Evolutionary conservation across 2,113 vertebrate genomes (phyloP).

Genomic region (Mesembrinibis cayennensis): DNA sequence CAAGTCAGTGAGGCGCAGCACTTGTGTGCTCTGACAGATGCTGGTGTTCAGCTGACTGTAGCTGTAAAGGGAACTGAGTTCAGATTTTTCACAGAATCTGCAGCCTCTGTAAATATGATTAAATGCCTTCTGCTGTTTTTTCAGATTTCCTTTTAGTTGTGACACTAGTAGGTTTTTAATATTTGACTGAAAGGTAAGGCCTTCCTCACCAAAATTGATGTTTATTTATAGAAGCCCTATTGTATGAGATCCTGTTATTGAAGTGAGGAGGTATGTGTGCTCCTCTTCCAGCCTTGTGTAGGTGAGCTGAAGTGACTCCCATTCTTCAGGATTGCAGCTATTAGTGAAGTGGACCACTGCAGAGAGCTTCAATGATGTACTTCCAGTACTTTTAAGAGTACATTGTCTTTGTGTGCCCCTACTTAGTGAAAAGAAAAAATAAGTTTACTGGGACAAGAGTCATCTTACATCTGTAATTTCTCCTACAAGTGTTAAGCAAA

Average conservation of each 20-base stretch:
- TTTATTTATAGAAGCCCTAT: neutral
- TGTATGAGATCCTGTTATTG: neutral
- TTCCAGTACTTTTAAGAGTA: fast-evolving
- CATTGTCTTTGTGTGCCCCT: fast-evolving
- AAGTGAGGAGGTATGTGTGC: neutral
- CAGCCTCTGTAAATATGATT: neutral
- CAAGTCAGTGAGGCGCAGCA: fast-evolving
- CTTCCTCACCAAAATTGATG: fast-evolving
- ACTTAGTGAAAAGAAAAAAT: neutral
- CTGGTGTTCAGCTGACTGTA: neutral
- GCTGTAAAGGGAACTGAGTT: neutral
- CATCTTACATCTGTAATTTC: neutral
- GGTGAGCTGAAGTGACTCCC: neutral
- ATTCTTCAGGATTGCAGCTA: neutral
- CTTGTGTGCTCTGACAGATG: neutral
- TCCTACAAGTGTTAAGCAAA: neutral
- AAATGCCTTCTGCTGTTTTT: neutral
- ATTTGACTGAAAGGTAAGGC: neutral
- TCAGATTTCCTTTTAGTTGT: neutral
- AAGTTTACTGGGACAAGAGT: neutral
- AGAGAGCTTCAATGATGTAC: neutral
- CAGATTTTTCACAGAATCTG: neutral
- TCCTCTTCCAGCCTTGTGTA: neutral
- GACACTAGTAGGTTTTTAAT: neutral
- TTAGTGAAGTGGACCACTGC: neutral